phyloP scores from a whole-genome alignment of 2,888 invertebrate species.

The Stenchaetothrips biformis region DNA sequence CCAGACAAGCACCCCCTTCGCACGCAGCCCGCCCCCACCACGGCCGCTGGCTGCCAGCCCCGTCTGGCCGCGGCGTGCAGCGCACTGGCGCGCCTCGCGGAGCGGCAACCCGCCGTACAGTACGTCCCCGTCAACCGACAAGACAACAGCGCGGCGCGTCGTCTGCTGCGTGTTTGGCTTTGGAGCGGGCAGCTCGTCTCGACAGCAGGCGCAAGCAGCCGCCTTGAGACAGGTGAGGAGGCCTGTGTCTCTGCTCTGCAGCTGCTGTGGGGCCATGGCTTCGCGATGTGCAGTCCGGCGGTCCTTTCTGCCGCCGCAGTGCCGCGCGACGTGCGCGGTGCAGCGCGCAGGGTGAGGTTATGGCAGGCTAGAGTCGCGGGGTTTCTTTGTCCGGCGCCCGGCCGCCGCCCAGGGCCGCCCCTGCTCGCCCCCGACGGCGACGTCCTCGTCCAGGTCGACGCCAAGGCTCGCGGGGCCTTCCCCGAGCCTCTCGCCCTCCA shows the following conservation, averaged over 20 bases:
- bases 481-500: not conserved
- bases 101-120: slow-evolving; percentile 1
- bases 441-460: not conserved
- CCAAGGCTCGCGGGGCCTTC: not conserved
- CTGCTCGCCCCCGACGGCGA: not conserved
- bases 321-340: not conserved
- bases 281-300: no score
- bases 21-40: not conserved
- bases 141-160: not conserved
- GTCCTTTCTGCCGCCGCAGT: not conserved
- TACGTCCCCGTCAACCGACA: not conserved
- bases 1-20: not conserved
- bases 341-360: not conserved
- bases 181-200: not conserved
- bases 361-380: not conserved
- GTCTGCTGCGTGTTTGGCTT: not conserved
- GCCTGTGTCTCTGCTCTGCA: no score
- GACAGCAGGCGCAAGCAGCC: not conserved
- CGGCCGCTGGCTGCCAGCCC: not conserved
- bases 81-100: not conserved
- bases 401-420: not conserved
- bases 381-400: not conserved
- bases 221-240: not conserved
- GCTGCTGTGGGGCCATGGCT: not conserved
- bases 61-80: not conserved